Evolutionary conservation across 2,888 invertebrate genomes (phyloP).

Genomic region (Amaurobius ferox): DNA sequence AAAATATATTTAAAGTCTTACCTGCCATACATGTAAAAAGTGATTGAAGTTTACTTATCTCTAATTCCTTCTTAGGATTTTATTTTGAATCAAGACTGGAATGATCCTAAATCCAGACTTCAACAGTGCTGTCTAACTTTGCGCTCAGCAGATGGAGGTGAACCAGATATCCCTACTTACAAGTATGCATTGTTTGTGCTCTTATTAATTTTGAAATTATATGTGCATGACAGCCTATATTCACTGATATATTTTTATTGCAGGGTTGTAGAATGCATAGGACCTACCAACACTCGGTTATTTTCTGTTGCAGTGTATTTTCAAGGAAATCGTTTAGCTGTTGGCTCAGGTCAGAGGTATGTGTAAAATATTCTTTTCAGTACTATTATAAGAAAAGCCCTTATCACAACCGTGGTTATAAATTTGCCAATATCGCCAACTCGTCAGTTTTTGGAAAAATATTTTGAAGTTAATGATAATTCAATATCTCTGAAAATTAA

Average conservation of each 20-base stretch:
- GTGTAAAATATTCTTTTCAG: no score
- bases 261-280: constrained; percentile 95
- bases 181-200: constrained; percentile 83
- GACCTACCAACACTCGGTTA: constrained; percentile 96
- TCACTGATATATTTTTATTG: constrained; percentile 21
- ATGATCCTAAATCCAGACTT: constrained; percentile 99
- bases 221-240: no score
- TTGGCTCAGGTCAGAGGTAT: constrained; percentile 89
- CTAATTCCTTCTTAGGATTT: constrained; percentile 84
- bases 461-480: no score
- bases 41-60: no score
- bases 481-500: no score
- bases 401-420: no score
- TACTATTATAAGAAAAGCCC: no score
- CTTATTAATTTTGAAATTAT: no score
- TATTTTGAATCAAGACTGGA: constrained; percentile 99
- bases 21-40: no score
- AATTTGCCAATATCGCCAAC: no score
- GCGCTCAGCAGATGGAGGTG: constrained; percentile 94
- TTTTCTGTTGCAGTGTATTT: constrained; percentile 99
- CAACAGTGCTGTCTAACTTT: constrained; percentile 99
- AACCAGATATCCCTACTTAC: constrained; percentile 98
- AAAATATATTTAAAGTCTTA: no score
- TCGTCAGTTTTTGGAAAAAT: no score
- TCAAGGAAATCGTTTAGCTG: constrained; percentile 89